phyloP scores from a whole-genome alignment of 1,140 invertebrate genomes.

The Atta cephalotes region DNA sequence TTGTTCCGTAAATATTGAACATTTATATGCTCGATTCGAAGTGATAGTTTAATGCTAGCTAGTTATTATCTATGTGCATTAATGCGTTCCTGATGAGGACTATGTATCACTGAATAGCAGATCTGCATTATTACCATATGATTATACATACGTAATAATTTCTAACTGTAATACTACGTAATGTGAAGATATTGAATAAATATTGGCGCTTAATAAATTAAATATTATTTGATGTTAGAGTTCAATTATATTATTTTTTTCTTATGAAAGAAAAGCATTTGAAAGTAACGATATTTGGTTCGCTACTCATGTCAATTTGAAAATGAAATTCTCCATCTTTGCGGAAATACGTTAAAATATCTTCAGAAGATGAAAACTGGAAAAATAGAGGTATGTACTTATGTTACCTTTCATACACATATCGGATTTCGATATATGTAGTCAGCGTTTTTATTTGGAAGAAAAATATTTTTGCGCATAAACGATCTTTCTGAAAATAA shows the following conservation, averaged over 20 bases:
- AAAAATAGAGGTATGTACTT: background rate
- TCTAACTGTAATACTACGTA: background rate
- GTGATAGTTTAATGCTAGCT: background rate
- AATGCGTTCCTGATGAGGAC: conserved; percentile 7
- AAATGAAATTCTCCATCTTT: conserved; percentile 4
- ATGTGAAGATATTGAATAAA: background rate
- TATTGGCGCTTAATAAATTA: background rate
- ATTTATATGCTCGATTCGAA: conserved; percentile 8
- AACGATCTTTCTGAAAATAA: conserved; percentile 33
- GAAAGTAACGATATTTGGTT: background rate
- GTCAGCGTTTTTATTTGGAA: conserved; percentile 29
- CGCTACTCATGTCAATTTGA: background rate
- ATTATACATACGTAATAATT: background rate
- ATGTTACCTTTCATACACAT: conserved; percentile 34
- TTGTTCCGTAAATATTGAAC: conserved; percentile 20
- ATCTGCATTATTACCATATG: conserved; percentile 14
- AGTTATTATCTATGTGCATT: conserved; percentile 27
- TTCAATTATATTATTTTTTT: background rate
- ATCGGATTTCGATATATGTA: conserved; percentile 41
- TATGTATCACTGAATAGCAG: background rate
- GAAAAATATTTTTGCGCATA: conserved; percentile 40
- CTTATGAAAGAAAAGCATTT: background rate
- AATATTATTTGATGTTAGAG: background rate
- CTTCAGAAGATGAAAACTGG: conserved; percentile 12
- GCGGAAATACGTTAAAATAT: conserved; percentile 30